phyloP scores from a whole-genome alignment of 2,797 vertebrate species.

The Taenioides sp. region DNA sequence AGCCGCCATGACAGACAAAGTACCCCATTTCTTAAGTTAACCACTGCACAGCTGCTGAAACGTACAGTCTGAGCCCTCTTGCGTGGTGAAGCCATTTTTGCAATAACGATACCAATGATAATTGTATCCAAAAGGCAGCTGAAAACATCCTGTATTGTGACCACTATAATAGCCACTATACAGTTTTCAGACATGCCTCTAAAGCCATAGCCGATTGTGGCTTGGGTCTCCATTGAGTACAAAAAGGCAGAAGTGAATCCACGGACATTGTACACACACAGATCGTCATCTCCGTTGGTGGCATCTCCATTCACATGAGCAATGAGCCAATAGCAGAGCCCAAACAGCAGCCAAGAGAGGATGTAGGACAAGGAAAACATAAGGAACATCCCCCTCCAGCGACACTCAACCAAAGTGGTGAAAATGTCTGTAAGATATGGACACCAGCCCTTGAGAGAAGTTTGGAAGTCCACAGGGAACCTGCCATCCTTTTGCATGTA shows the following conservation, averaged over 20 bases:
- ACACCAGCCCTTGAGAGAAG: conserved; percentile 85
- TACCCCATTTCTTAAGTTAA: conserved; percentile 83
- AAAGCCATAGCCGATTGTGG: conserved; percentile 92
- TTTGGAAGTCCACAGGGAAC: conserved; percentile 88
- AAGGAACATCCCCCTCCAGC: conserved; percentile 93
- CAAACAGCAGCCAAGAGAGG: conserved; percentile 93
- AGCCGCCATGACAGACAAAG: conserved; percentile 93
- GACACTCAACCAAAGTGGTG: conserved; percentile 93
- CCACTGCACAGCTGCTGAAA: conserved; percentile 87
- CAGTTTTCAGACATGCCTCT: conserved; percentile 90
- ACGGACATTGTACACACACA: conserved; percentile 86
- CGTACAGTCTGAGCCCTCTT: conserved; percentile 92
- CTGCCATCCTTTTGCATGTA: conserved; percentile 89
- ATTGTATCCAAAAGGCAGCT: conserved; percentile 92
- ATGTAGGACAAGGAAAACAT: conserved; percentile 90
- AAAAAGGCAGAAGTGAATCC: conserved; percentile 91
- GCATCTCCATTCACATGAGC: conserved; percentile 85
- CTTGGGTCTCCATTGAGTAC: conserved; percentile 93
- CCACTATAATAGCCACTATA: conserved; percentile 80
- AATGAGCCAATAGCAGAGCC: conserved; percentile 90
- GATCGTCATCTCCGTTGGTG: conserved; percentile 37
- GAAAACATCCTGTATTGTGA: conserved; percentile 86
- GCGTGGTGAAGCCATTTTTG: conserved; percentile 94
- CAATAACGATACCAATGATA: conserved; percentile 86
- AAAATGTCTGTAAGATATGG: conserved; percentile 91